Evolutionary conservation across 92 coral and sea anemone genomes (phyloP).

Genomic region (Palythoa caribaeorum): DNA sequence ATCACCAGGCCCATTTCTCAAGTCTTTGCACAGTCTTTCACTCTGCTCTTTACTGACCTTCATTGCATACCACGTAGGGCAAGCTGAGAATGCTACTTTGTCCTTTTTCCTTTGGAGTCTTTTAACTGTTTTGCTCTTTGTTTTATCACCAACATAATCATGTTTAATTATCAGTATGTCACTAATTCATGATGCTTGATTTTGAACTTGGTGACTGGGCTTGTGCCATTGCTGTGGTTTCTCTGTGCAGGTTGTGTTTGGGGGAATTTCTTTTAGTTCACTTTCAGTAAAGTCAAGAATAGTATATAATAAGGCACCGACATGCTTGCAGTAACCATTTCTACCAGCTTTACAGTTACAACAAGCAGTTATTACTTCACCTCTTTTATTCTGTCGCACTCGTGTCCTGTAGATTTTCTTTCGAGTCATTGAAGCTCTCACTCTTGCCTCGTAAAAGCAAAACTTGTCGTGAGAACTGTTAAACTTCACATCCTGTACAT

Average conservation of each 20-base stretch:
- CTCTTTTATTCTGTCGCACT: conserved; percentile 26
- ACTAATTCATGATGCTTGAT: neutral
- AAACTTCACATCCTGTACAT: conserved; percentile 3
- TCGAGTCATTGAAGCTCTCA: conserved; percentile 21
- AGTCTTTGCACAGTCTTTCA: conserved; percentile 38
- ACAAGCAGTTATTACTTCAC: conserved; percentile 11
- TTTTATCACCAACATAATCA: neutral
- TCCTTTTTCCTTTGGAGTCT: conserved; percentile 35
- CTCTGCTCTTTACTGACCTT: conserved; percentile 50
- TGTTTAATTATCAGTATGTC: neutral
- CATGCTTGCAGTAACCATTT: conserved; percentile 46
- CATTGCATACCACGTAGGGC: conserved; percentile 51
- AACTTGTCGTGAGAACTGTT: neutral
- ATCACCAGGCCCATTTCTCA: conserved; percentile 17
- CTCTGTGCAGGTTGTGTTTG: conserved; percentile 53
- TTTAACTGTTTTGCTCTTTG: neutral
- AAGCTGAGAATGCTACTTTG: conserved; percentile 39
- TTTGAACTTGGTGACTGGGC: conserved; percentile 9
- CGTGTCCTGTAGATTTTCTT: neutral
- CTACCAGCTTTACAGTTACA: conserved; percentile 39
- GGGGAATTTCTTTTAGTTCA: conserved; percentile 43
- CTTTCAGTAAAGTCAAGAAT: conserved; percentile 49
- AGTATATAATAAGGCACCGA: conserved; percentile 39
- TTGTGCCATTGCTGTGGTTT: conserved; percentile 59
- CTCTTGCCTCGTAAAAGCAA: conserved; percentile 26